Evolutionary conservation across 2,888 invertebrate species (phyloP).

Genomic region (Gnatocerus cornutus): DNA sequence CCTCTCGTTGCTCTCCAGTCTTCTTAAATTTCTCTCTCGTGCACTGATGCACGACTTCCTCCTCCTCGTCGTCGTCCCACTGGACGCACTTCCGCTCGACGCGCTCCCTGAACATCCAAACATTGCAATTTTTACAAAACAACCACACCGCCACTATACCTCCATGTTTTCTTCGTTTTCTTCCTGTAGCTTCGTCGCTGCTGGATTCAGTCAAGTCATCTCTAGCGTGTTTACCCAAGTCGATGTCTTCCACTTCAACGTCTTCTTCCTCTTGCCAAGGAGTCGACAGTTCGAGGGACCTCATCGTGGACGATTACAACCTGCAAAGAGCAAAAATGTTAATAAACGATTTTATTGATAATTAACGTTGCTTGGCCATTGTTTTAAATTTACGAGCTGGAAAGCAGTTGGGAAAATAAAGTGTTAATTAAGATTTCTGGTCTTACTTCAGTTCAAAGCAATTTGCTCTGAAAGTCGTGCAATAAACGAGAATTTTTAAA

Average conservation of each 20-base stretch:
- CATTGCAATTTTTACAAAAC: conserved; percentile 5
- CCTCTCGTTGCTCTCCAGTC: conserved; percentile 85
- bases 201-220: conserved; percentile 67
- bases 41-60: conserved; percentile 78
- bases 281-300: conserved; percentile 69
- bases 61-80: conserved; percentile 70
- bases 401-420: too few species aligned
- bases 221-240: conserved; percentile 65
- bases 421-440: too few species aligned
- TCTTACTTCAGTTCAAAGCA: too few species aligned
- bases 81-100: conserved; percentile 69
- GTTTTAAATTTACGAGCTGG: conserved; percentile 8
- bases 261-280: conserved; percentile 71
- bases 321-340: conserved; percentile 45
- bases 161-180: conserved; percentile 69
- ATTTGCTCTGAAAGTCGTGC: too few species aligned
- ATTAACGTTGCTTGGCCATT: conserved; percentile 14
- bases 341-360: background rate
- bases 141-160: conserved; percentile 58
- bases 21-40: conserved; percentile 80
- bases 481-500: too few species aligned
- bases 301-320: conserved; percentile 60
- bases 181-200: conserved; percentile 68
- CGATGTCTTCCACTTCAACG: conserved; percentile 71
- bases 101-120: conserved; percentile 65